These are phyloP conservation scores for Pseudomugil gertrudae DNA, from an alignment of 2,797 vertebrate species.

Conservation along the genomic window DNA sequence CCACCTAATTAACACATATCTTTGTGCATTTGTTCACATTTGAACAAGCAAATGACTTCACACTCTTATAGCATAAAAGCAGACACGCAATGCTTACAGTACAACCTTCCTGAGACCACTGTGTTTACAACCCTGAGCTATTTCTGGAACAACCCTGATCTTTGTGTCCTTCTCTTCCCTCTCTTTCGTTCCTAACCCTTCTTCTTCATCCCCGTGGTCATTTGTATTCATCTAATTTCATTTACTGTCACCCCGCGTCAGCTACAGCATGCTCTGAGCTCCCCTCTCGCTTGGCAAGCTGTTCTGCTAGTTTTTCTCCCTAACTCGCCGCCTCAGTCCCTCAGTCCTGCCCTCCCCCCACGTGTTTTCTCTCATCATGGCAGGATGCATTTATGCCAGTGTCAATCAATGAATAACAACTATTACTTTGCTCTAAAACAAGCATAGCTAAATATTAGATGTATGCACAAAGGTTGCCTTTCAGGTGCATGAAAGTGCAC, in stretches of 20 bases:
- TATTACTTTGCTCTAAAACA: slow-evolving; percentile 44
- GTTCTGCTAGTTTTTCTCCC: slow-evolving; percentile 37
- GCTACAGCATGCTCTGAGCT: slow-evolving; percentile 59
- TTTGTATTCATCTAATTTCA: slow-evolving; percentile 76
- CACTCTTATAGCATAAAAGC: slow-evolving; percentile 1
- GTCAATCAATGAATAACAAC: slow-evolving; percentile 41
- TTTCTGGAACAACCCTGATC: slow-evolving; percentile 44
- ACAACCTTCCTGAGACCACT: slow-evolving; percentile 19
- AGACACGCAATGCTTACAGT: slow-evolving; percentile 7
- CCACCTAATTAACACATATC: background rate
- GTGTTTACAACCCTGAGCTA: slow-evolving; percentile 46
- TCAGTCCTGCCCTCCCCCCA: slow-evolving; percentile 23
- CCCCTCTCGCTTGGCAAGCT: slow-evolving; percentile 57
- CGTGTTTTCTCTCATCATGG: slow-evolving; percentile 50
- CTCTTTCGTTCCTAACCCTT: slow-evolving; percentile 20
- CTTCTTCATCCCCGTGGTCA: slow-evolving; percentile 60
- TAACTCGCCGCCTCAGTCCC: slow-evolving; percentile 33
- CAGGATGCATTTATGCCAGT: slow-evolving; percentile 32
- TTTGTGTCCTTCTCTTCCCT: slow-evolving; percentile 14
- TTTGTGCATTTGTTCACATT: background rate
- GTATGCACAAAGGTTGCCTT: slow-evolving; percentile 25
- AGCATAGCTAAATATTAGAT: slow-evolving; percentile 28
- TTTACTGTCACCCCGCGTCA: slow-evolving; percentile 69
- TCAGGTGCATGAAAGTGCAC: slow-evolving; percentile 2
- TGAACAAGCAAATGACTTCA: slow-evolving; percentile 1